These are phyloP conservation scores for Lepidurus arcticus DNA, from an alignment of 1,140 invertebrate genomes.

Conservation along the genomic window DNA sequence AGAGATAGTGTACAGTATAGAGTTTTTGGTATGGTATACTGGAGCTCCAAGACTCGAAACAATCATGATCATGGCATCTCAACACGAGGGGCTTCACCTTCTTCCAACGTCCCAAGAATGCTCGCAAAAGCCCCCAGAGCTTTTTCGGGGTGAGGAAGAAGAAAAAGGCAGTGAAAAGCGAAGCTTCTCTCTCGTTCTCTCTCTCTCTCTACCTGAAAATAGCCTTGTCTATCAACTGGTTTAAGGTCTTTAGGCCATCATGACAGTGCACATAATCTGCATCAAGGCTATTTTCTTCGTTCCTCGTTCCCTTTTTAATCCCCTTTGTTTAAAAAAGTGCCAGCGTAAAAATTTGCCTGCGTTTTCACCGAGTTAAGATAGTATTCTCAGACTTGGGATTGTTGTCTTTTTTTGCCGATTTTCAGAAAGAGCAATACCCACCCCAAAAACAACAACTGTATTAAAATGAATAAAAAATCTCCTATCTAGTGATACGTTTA, in stretches of 20 bases:
- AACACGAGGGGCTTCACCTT: background rate
- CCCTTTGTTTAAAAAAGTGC: background rate
- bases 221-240: slow-evolving; percentile 21
- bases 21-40: background rate
- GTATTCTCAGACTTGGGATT: no score
- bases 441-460: no score
- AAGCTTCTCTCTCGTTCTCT: slow-evolving; percentile 2
- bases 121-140: slow-evolving; percentile 5
- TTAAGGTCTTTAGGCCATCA: slow-evolving; percentile 21
- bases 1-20: no score
- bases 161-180: slow-evolving; percentile 33
- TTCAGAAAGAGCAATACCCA: no score
- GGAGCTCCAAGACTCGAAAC: background rate
- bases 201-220: background rate
- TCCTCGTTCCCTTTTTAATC: background rate
- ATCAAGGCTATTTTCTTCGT: background rate
- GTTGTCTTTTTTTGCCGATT: no score
- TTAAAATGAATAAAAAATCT: no score
- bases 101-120: background rate
- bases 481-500: no score
- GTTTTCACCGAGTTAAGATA: no score
- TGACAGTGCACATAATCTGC: slow-evolving; percentile 8
- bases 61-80: slow-evolving; percentile 21
- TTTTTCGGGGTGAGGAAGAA: slow-evolving; percentile 24
- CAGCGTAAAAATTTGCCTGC: no score